Evolutionary conservation across 2,888 invertebrate genomes (phyloP).

Genomic region (Aromia moschata): DNA sequence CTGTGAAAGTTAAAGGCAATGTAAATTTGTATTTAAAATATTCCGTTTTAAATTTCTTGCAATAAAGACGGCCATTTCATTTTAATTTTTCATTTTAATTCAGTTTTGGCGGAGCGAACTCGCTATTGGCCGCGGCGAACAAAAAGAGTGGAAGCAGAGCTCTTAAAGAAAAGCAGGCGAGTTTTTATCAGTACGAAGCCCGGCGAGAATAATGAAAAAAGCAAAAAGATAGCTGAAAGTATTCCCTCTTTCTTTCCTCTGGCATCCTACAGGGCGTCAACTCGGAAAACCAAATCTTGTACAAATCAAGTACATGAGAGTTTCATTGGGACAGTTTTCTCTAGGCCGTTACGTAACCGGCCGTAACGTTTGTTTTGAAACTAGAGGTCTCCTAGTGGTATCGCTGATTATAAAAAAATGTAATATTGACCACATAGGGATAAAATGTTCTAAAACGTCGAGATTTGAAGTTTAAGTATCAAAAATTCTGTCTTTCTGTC

Average conservation of each 20-base stretch:
- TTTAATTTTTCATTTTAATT: conserved; percentile 60
- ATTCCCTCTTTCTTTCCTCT: conserved; percentile 28
- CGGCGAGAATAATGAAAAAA: conserved; percentile 46
- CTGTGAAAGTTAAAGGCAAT: conserved; percentile 41
- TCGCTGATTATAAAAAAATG: no score
- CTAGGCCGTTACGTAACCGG: no score
- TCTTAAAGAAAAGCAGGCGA: conserved; percentile 45
- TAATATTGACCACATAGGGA: no score
- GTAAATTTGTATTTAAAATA: conserved; percentile 55
- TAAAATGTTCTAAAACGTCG: no score
- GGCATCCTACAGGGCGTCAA: conserved; percentile 16
- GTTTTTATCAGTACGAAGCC: conserved; percentile 39
- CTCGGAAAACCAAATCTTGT: no score
- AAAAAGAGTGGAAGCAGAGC: conserved; percentile 41
- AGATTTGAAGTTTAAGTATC: no score
- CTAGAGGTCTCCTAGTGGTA: no score
- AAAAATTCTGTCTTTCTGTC: no score
- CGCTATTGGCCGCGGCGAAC: conserved; percentile 36
- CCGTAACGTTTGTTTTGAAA: no score
- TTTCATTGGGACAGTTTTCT: no score
- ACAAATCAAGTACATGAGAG: no score
- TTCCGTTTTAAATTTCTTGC: conserved; percentile 57
- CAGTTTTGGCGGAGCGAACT: conserved; percentile 49
- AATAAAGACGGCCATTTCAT: conserved; percentile 58
- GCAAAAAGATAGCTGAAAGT: conserved; percentile 36